Evolutionary conservation across 2,888 invertebrate species (phyloP).

Genomic region (Stenchaetothrips biformis): DNA sequence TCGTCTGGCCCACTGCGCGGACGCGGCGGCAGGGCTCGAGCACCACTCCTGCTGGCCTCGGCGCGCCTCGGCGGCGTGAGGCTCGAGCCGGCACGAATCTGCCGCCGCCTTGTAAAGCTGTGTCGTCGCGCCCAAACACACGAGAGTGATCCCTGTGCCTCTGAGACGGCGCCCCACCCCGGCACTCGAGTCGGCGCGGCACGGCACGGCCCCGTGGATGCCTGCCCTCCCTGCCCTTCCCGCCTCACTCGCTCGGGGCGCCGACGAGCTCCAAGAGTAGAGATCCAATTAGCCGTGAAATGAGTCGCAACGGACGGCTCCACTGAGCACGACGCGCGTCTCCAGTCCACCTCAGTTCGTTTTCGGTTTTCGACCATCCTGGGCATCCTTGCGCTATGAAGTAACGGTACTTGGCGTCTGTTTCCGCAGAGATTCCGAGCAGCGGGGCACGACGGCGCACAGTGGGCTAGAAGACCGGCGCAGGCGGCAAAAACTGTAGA

Average conservation of each 20-base stretch:
- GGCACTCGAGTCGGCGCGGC: neutral
- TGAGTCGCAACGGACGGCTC: neutral
- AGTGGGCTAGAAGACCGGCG: too few species aligned
- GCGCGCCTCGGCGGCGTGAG: too few species aligned
- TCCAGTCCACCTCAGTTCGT: too few species aligned
- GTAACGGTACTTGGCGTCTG: neutral
- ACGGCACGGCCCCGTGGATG: neutral
- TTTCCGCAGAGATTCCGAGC: neutral
- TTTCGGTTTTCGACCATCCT: neutral
- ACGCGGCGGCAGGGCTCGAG: too few species aligned
- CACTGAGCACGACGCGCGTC: neutral
- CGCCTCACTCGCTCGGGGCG: neutral
- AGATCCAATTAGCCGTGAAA: constrained; percentile 23
- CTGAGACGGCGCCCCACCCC: neutral
- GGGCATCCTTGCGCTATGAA: neutral
- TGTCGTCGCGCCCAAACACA: too few species aligned
- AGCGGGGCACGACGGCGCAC: too few species aligned
- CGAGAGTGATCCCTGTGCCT: neutral
- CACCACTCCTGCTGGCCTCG: too few species aligned
- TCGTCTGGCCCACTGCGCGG: too few species aligned
- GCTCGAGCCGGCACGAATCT: too few species aligned
- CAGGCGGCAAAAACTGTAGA: too few species aligned
- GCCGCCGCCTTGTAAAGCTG: too few species aligned
- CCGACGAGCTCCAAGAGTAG: neutral
- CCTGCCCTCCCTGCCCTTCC: neutral